Evolutionary conservation across 2,113 vertebrate genomes (phyloP), one percentile per base, ranked within the genome.

Genomic region (Sebastes fasciatus): DNA sequence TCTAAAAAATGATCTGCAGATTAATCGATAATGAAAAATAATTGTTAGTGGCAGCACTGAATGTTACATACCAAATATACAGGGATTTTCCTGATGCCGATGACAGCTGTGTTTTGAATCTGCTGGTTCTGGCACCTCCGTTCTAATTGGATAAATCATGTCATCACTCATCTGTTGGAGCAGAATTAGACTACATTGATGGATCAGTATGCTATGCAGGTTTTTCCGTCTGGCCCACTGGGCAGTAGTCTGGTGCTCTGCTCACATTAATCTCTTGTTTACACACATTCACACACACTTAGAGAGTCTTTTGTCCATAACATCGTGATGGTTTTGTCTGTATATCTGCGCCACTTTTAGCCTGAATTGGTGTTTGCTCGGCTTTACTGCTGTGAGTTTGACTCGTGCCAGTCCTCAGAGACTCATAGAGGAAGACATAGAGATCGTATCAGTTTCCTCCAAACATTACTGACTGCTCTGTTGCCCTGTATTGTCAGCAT

Each of bases 371-470:
- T 63, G 61, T 77, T 74, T 19, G 66, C 12, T 52, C 5, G 0
- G 45, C 82, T 54, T 78, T 49, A 55, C 54, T 61, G 46, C 48
- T 45, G 58, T 26, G 63, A 40, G 60, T 78, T 76, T 19, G 66
- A 55, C 64, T 72, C 54, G 82, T 77, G 85, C 76, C 87, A 74
- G 6, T 80, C 90, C 86, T 86, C 48, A 23, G 91, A 91, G 91
- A 57, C 86, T 91, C 89, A 82, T 94, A 85, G 71, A 93, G 93
- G 93, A 94, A 94, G 88, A 83, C 79, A 91, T 93, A 77, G 68
- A 93, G 90, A 93, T 93, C n/a, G 2, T 93, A 94, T 94, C 93
- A 23, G 89, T 77, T 94, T 93, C 92, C 93, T 94, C 80, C 74
- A 65, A 92, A 79, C 88, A 87, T 52, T 54, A 60, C 70, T 82